phyloP scores from a whole-genome alignment of 1,140 invertebrate species.

The Myzus persicae region DNA sequence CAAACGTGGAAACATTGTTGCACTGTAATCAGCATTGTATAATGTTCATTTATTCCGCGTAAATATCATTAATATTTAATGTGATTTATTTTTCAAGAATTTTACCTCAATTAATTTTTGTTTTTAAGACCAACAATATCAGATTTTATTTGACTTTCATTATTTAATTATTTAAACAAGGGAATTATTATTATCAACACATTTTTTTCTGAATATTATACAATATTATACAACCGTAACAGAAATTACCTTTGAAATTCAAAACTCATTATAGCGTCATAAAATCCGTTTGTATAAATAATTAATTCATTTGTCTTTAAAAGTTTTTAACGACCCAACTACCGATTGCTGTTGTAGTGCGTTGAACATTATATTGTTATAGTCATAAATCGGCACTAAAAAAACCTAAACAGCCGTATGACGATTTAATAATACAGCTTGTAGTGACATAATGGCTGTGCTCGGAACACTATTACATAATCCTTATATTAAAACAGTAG shows the following conservation, averaged over 20 bases:
- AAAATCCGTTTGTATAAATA: neutral
- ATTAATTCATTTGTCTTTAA: slow-evolving; percentile 4
- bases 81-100: neutral
- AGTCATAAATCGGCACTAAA: neutral
- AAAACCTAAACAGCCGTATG: neutral
- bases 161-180: slow-evolving; percentile 2
- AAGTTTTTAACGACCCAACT: neutral
- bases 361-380: no score
- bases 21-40: neutral
- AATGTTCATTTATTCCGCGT: neutral
- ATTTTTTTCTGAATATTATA: neutral
- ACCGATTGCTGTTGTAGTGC: neutral
- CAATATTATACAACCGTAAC: neutral
- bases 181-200: neutral
- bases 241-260: slow-evolving; percentile 7
- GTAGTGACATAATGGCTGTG: neutral
- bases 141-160: neutral
- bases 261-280: neutral
- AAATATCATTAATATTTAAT: slow-evolving; percentile 22
- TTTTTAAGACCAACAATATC: neutral
- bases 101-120: neutral
- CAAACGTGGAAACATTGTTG: neutral
- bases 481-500: neutral
- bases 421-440: neutral
- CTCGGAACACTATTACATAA: slow-evolving; percentile 12